Base-by-base conservation (phyloP, 35 echinoderm and acorn worm genomes). In the Apostichopus californicus region DNA sequence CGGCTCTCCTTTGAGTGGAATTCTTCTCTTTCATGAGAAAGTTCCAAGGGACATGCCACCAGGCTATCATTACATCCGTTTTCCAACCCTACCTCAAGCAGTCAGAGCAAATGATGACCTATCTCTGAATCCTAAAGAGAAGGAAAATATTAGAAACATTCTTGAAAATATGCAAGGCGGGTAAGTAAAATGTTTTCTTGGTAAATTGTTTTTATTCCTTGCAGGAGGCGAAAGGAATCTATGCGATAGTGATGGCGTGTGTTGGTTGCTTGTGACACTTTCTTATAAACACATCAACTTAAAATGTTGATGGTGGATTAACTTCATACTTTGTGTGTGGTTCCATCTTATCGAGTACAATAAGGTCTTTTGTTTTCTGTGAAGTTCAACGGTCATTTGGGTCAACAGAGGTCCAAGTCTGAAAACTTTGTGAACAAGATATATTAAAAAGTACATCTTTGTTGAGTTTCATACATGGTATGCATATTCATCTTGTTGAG, bases 21-120 rank as follows among this genome's bases (percentile, higher is more conserved):
- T 83, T 83, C 80, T 83, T 8, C 52, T 83, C 6, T 83, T 83
- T 56, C 80, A 83, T 55, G 80, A 55, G 9, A 83, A 83, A n/a
- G 55, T 53, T 1, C 80, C 80, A 17, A 14, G 17, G 17, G 11
- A 25, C 6, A 13, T 3, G 2, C 80, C 80, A 8, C 10, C 12
- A 6, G 14, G 55, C 10, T 83, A 53, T 14, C 1, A 83, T 25
- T 83, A 18, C 17, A 55, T 83, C 25, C 1, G 9, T 7, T 83
- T 83, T 14, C 80, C 80, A 13, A 2, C 46, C 10, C 52, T 56
- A 83, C 8, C 80, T 83, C 6, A 53, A 53, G 79, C 79, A 15
- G 52, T 1, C 55, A 56, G 5, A 83, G 52, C 8, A 12, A 83
- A 68, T 8, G 64, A 68, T 8, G 6, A 15, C 64, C 11, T 68